A percentile compares a stretch with the other conserved stretches of the same genome.
phyloP scores from a whole-genome alignment of 2,113 vertebrate genomes.

The Hemiprocne comata region DNA sequence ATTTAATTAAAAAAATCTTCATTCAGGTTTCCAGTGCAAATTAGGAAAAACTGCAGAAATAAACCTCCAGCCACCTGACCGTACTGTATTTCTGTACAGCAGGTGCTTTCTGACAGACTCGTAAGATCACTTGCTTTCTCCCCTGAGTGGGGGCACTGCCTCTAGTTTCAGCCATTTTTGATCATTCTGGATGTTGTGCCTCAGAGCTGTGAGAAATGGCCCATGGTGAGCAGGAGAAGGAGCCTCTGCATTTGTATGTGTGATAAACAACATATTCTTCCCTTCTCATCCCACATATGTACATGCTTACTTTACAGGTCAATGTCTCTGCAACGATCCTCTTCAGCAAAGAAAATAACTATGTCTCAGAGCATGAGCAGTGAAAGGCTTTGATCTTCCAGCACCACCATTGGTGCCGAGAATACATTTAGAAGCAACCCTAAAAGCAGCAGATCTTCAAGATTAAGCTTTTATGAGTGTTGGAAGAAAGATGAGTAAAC shows the following conservation, averaged over 20 bases:
- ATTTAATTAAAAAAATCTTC: neutral
- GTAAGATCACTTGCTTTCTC: neutral
- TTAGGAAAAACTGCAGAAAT: neutral
- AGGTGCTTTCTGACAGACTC: neutral
- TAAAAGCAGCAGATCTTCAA: neutral
- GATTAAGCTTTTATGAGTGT: neutral
- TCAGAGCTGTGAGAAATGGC: neutral
- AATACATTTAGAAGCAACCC: neutral
- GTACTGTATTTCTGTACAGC: neutral
- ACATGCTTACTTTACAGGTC: neutral
- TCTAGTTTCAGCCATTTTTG: neutral
- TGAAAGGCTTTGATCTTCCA: neutral
- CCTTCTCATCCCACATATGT: neutral
- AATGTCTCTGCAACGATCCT: neutral
- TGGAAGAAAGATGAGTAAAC: neutral
- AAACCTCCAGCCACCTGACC: neutral
- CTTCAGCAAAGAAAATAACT: neutral
- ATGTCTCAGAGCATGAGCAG: neutral
- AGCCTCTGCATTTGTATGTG: neutral
- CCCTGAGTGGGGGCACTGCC: neutral
- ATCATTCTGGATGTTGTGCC: neutral
- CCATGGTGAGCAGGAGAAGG: neutral
- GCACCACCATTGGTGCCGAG: fast-evolving
- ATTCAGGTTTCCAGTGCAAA: neutral
- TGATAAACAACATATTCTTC: neutral